Base-by-base conservation (phyloP, 2,888 invertebrate species). In the Scaptomyza reducta region DNA sequence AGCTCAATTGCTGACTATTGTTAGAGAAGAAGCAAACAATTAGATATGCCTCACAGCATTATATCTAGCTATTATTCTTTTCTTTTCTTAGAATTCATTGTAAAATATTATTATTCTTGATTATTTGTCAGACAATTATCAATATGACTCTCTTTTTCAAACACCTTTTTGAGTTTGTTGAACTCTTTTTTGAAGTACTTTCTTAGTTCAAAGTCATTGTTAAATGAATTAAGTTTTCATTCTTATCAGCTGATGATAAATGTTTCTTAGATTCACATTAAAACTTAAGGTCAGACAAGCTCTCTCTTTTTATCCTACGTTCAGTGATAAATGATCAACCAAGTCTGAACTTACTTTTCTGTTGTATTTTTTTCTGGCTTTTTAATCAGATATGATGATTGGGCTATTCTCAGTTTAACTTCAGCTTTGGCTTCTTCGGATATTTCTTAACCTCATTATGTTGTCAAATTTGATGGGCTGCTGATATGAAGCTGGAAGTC, bases 1-100 rank as follows among this genome's bases (percentile, higher is more conserved):
- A 42, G 45, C 68, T 66, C 49, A 61, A 73, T 73, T 74, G 66
- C 22, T 40, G 27, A 31, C 35, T 51, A 54, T 71, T 71, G 35
- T 44, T 44, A 33, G 25, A 47, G 40, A 0, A 38, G 14, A 35
- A 49, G 6, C 18, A 31, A 38, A 25, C 46, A 61, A 70, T 70
- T 62, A 54, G 35, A 38, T 14, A 31, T 10, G 31, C 31, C 31
- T 31, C 31, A 31, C 31, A 31, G 16, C 25, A 14, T 16, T 1
- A 16, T 18, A 33, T 40, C 14, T 46, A 31, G 25, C 31, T 58
- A 46, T 46, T 27, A 11, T 46, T 27, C 35, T 18, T 14, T 22
- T 46, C n/a, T 10, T 18, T n/a, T 14, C 10, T 40, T 13, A 4
- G 14, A 38, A 7, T 46, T 47, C 6, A 6, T 25, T 33, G 22